phyloP scores from a whole-genome alignment of 2,888 invertebrate species.

The Lycaena phlaeas region DNA sequence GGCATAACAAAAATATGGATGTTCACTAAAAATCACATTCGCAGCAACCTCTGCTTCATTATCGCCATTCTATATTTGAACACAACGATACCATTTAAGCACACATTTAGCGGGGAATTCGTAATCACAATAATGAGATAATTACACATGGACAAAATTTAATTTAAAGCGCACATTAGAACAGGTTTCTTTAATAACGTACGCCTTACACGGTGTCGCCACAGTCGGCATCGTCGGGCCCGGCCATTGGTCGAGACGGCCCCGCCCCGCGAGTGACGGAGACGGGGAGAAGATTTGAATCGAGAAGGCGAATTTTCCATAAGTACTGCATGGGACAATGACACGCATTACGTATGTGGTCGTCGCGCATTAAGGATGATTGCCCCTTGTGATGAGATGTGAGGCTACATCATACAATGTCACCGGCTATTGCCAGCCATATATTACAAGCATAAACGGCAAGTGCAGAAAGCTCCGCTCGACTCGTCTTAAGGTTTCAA shows the following conservation, averaged over 20 bases:
- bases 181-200: conserved; percentile 73
- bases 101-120: conserved; percentile 68
- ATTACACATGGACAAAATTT: conserved; percentile 73
- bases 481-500: neutral
- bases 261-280: conserved; percentile 71
- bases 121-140: conserved; percentile 73
- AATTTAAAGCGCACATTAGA: conserved; percentile 74
- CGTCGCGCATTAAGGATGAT: conserved; percentile 71
- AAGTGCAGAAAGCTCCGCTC: neutral
- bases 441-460: neutral
- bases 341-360: conserved; percentile 73
- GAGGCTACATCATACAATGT: conserved; percentile 69
- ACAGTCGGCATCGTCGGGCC: conserved; percentile 58
- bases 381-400: conserved; percentile 72
- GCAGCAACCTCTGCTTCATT: conserved; percentile 31
- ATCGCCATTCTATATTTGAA: conserved; percentile 27
- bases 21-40: neutral
- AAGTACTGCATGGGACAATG: conserved; percentile 72
- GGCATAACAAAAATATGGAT: neutral
- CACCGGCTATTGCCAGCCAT: conserved; percentile 48
- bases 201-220: conserved; percentile 72
- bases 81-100: conserved; percentile 56
- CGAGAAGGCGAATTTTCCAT: conserved; percentile 74
- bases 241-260: conserved; percentile 68
- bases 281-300: conserved; percentile 71